Evolutionary conservation across 2,797 vertebrate species (phyloP), one percentile per base, ranked within the genome.

Genomic region (Enteromius radiatus): DNA sequence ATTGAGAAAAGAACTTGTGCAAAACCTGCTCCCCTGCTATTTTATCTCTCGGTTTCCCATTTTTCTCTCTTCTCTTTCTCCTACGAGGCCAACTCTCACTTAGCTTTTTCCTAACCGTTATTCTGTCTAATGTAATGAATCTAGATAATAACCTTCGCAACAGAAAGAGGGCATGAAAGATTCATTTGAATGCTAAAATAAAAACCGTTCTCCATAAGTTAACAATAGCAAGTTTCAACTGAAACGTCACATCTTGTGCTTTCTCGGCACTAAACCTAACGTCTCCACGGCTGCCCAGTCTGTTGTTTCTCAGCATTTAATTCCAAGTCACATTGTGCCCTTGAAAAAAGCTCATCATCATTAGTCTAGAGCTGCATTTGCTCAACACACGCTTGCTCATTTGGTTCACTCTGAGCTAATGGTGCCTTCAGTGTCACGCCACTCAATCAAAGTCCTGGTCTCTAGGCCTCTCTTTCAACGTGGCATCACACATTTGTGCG

Each of bases 271-370:
- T 49, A 65, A 64, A 70, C 17, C 38, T 14, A 52, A 70, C 6
- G 15, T 14, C 12, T 70, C 23, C 14, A 64, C 33, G 47, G 31
- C 28, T 14, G 33, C 59, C 74, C 63, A 38, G 26, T 59, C 67
- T 52, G 63, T 54, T 85, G 70, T 63, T 82, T 81, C 47, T 43
- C 43, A 76, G 63, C 71, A 64, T 80, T 82, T 73, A 80, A 76
- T 85, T 84, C 70, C 61, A 61, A 84, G 41, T 79, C 69, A 79
- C 67, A 84, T 85, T 84, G 47, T 82, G 81, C 81, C 85, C 79
- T 85, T 82, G 85, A 82, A 78, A 52, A 78, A 68, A 75, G 75
- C 74, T 84, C 78, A 86, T 88, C 78, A 84, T 85, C 87, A 88
- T 88, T 88, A 88, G 81, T 83, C 67, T 86, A 74, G 54, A 84